phyloP scores from a whole-genome alignment of 1,140 invertebrate genomes.

The Ceratina calcarata region DNA sequence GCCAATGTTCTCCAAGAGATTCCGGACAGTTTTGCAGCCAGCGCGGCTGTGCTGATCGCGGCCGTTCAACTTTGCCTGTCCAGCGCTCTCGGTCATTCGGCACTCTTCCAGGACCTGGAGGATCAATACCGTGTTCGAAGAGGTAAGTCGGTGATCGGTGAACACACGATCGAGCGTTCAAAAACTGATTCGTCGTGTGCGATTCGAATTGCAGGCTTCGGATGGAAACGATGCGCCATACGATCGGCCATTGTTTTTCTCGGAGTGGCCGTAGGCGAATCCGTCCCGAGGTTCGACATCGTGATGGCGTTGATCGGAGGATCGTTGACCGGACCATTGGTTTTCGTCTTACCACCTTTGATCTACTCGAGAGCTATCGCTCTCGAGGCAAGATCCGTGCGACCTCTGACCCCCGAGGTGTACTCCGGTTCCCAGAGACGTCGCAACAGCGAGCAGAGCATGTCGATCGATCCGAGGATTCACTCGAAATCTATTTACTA shows the following conservation, averaged over 20 bases:
- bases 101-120: conserved; percentile 88
- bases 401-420: conserved; percentile 53
- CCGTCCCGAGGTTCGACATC: conserved; percentile 92
- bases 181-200: no score
- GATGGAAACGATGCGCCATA: conserved; percentile 87
- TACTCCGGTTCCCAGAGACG: conserved; percentile 65
- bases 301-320: conserved; percentile 93
- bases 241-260: conserved; percentile 86
- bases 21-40: conserved; percentile 83
- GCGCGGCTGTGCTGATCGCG: conserved; percentile 84
- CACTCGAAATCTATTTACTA: conserved; percentile 70
- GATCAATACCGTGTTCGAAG: conserved; percentile 82
- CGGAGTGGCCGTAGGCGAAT: conserved; percentile 89
- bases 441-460: conserved; percentile 34
- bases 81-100: conserved; percentile 86
- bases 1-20: conserved; percentile 83
- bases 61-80: conserved; percentile 89
- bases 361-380: conserved; percentile 84
- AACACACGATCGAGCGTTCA: conserved; percentile 59
- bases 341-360: conserved; percentile 92
- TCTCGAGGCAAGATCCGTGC: conserved; percentile 53
- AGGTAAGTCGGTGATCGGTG: conserved; percentile 73
- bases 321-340: conserved; percentile 90
- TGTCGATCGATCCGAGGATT: conserved; percentile 66
- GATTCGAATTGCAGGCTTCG: conserved; percentile 84